phyloP scores from a whole-genome alignment of 2,888 invertebrate genomes.

The Oxycera nigricornis region DNA sequence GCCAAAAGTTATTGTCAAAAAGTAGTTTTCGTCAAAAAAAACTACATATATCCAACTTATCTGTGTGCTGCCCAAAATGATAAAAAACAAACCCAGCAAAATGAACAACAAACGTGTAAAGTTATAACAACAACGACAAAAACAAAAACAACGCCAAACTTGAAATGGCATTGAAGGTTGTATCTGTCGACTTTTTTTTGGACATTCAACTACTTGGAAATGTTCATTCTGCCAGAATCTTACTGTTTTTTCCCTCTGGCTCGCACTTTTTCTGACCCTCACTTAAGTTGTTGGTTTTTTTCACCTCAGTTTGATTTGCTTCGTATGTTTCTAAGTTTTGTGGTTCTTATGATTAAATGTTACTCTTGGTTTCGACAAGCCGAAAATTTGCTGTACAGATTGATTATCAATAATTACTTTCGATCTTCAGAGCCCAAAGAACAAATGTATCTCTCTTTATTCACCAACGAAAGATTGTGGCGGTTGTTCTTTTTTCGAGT shows the following conservation, averaged over 20 bases:
- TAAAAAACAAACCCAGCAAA: too few relatives aligned
- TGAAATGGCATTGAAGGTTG: conserved; percentile 46
- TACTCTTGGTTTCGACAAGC: conserved; percentile 37
- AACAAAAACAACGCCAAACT: conserved; percentile 13
- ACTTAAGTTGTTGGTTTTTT: conserved; percentile 38
- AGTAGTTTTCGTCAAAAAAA: too few relatives aligned
- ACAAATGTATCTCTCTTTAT: neutral
- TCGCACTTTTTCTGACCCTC: conserved; percentile 1
- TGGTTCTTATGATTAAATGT: conserved; percentile 36
- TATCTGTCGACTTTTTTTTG: conserved; percentile 29
- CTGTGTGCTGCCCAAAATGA: too few relatives aligned
- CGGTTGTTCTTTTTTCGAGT: neutral
- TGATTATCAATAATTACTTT: conserved; percentile 41
- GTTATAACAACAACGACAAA: neutral
- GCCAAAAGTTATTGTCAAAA: too few relatives aligned
- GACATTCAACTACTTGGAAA: conserved; percentile 18
- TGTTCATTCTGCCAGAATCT: conserved; percentile 22
- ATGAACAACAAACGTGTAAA: too few relatives aligned
- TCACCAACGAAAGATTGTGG: conserved; percentile 2
- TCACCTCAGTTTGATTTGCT: conserved; percentile 24
- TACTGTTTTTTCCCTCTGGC: neutral
- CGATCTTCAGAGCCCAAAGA: conserved; percentile 31
- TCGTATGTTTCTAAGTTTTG: conserved; percentile 11
- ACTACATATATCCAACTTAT: too few relatives aligned
- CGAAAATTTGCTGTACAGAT: conserved; percentile 38